These are phyloP conservation scores for Myrmecobius fasciatus DNA, from an alignment of 2,113 vertebrate genomes.

Conservation along the genomic window DNA sequence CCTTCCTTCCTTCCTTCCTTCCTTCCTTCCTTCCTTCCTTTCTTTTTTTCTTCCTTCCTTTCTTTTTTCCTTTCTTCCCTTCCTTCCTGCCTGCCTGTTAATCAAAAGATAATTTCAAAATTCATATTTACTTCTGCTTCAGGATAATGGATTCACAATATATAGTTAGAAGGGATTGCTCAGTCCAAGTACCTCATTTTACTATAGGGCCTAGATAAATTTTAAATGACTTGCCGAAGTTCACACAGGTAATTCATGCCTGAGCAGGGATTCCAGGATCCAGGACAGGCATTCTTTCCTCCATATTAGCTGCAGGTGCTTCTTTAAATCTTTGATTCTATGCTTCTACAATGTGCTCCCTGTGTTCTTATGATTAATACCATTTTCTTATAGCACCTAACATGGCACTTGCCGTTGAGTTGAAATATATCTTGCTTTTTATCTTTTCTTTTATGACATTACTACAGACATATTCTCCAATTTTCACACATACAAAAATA, in stretches of 20 bases:
- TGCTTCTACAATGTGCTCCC: neutral
- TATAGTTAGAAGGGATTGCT: neutral
- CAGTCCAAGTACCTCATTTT: neutral
- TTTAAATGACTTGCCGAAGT: neutral
- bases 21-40: too few relatives aligned
- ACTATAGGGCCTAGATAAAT: neutral
- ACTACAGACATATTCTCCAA: neutral
- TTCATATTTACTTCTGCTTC: neutral
- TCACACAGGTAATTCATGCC: neutral
- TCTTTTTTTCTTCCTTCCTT: too few relatives aligned
- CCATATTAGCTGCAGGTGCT: neutral
- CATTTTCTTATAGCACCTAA: neutral
- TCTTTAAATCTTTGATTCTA: neutral
- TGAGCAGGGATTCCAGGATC: neutral
- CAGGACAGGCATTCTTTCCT: neutral
- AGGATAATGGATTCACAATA: neutral
- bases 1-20: too few relatives aligned
- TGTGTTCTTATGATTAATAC: neutral
- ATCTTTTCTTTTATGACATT: neutral
- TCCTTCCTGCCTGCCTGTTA: neutral
- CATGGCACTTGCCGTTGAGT: neutral
- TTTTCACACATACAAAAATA: neutral
- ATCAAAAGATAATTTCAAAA: neutral
- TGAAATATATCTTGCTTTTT: slow-evolving; percentile 7
- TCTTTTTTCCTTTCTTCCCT: neutral